Base-by-base conservation (phyloP, 2,797 vertebrate genomes). In the Lepus townsendii region DNA sequence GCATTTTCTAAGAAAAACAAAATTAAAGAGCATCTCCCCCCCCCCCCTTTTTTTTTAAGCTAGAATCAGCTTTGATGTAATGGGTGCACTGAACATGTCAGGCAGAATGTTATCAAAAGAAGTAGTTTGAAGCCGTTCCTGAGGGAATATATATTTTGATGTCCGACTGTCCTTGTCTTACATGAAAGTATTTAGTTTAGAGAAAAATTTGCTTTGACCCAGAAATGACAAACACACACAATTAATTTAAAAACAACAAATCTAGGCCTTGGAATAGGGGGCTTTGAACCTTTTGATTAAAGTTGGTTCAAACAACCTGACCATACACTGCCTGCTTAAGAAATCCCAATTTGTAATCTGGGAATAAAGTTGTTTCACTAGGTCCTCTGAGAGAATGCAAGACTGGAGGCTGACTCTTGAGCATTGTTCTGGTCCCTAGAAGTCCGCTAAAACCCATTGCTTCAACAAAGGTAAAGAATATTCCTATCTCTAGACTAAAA, bases 71-170 rank as follows among this genome's bases (percentile, higher is more conserved):
- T 98, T 98, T 98, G 98, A 98, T 98, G 95, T 98, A 96, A 98
- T 94, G 89, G 90, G 97, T 97, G 94, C 96, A 97, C 86, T 96
- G 97, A 98, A 97, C 92, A 96, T 97, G 97, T 98, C 98, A 98
- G 88, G 89, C 97, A 98, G 96, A 97, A 97, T 97, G 97, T 95
- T 98, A 98, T 98, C 98, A 98, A 98, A 98, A 98, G 82, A 91
- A 98, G 77, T 96, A 78, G 72, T 97, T 97, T 97, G 94, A 98
- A 98, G 96, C 78, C 63, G 14, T 96, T 98, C 97, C 97, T 96
- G 82, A 38, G 95, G 96, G 95, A 95, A 97, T 96, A 96, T 69
- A 78, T 93, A 95, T 97, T 98, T 97, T 98, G 97, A 98, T 98
- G 97, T 97, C 96, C 88, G 88, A 97, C 97, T 98, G 96, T 97